These are phyloP conservation scores for Lithosia quadra DNA, from an alignment of 2,888 invertebrate species.

Conservation along the genomic window DNA sequence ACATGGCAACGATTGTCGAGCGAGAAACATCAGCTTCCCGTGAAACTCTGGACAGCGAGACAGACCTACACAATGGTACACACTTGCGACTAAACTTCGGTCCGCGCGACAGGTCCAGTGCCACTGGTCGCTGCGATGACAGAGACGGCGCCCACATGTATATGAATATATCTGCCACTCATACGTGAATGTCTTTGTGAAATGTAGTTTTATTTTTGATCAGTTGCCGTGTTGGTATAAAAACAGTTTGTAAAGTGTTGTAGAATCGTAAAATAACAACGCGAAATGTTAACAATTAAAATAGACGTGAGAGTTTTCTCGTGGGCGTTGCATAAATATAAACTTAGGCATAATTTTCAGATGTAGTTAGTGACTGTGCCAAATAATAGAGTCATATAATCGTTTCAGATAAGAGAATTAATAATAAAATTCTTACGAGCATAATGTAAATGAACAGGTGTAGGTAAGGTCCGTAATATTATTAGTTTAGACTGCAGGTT, in stretches of 20 bases:
- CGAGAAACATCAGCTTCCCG: constrained; percentile 77
- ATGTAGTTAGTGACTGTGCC: constrained; percentile 40
- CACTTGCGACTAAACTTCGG: constrained; percentile 77
- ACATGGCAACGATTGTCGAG: constrained; percentile 84
- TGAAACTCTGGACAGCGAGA: constrained; percentile 72
- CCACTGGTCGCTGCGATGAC: constrained; percentile 66
- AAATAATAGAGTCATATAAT: constrained; percentile 37
- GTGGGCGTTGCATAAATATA: constrained; percentile 35
- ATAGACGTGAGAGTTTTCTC: constrained; percentile 36
- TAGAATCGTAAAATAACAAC: constrained; percentile 24
- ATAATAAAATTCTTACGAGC: constrained; percentile 11
- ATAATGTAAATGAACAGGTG: background rate
- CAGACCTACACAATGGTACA: constrained; percentile 64
- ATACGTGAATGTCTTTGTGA: constrained; percentile 58
- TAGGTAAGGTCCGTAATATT: background rate
- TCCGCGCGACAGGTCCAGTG: constrained; percentile 60
- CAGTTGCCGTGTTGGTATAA: constrained; percentile 16
- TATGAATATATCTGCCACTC: constrained; percentile 83
- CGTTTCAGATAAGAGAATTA: constrained; percentile 12
- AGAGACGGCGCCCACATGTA: constrained; percentile 79
- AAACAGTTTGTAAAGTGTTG: constrained; percentile 20
- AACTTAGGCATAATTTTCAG: constrained; percentile 31
- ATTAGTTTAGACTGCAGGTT: background rate
- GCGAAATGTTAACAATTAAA: constrained; percentile 39
- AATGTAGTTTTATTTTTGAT: constrained; percentile 8